Conservation (phyloP, 2,797 vertebrate species). For the Macroramphosus scolopax region DNA sequence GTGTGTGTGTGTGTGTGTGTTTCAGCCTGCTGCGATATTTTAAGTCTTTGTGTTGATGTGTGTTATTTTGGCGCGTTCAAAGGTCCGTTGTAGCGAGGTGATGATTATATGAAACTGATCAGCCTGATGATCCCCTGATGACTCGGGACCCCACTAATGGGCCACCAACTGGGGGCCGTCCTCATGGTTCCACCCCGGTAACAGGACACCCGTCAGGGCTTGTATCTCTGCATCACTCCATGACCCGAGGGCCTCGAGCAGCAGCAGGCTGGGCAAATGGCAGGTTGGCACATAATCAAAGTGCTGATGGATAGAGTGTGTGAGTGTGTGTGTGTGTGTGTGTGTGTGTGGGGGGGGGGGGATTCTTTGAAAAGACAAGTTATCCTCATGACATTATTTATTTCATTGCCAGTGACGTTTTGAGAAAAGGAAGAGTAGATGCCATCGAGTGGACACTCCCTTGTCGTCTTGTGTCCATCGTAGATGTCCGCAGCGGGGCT, state of each 20-base stretch:
- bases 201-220: slow-evolving; percentile 42
- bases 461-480: too few relatives aligned
- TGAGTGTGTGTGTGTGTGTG: too few relatives aligned
- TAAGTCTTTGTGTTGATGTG: background rate
- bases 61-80: background rate
- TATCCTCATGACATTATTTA: too few relatives aligned
- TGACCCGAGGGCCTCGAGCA: slow-evolving; percentile 45
- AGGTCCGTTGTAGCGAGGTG: background rate
- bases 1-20: background rate
- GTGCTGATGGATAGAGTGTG: too few relatives aligned
- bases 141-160: slow-evolving; percentile 42
- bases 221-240: slow-evolving; percentile 16
- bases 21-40: slow-evolving; percentile 7
- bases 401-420: too few relatives aligned
- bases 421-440: too few relatives aligned
- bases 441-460: too few relatives aligned
- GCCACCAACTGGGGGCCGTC: slow-evolving; percentile 29
- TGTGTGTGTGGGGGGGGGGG: slow-evolving; percentile 2
- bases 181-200: slow-evolving; percentile 27
- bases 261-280: slow-evolving; percentile 38
- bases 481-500: too few relatives aligned
- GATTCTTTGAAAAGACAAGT: too few relatives aligned
- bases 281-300: slow-evolving; percentile 46
- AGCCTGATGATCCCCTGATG: slow-evolving; percentile 6
- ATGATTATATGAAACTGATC: slow-evolving; percentile 13